Evolutionary conservation across 2,797 vertebrate species (phyloP).

Genomic region (Parambassis ranga): DNA sequence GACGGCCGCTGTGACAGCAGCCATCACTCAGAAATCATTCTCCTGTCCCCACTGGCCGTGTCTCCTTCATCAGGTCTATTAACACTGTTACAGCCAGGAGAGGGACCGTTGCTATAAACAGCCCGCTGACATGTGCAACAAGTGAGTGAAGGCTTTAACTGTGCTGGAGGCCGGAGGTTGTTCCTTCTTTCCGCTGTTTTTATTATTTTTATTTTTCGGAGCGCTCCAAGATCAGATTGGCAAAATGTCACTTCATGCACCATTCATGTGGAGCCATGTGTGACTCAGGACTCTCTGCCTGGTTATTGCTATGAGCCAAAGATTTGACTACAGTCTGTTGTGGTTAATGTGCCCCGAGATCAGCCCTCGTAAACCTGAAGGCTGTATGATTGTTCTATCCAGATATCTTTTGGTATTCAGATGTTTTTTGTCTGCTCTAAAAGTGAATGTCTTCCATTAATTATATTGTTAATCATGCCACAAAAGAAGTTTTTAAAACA

Average conservation of each 20-base stretch:
- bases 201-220: no score
- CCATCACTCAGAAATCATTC: slow-evolving; percentile 29
- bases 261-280: not conserved
- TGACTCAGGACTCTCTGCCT: not conserved
- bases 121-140: not conserved
- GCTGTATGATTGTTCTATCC: no score
- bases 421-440: no score
- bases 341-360: slow-evolving; percentile 28
- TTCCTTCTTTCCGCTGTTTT: not conserved
- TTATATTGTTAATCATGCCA: no score
- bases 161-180: not conserved
- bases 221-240: slow-evolving; percentile 18
- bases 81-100: not conserved
- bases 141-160: not conserved
- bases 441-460: no score
- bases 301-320: not conserved
- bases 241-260: slow-evolving; percentile 20
- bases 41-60: slow-evolving; percentile 11
- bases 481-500: no score
- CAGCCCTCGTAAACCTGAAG: not conserved
- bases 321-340: not conserved
- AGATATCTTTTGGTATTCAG: no score
- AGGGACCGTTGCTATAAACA: not conserved
- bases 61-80: slow-evolving; percentile 33
- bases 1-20: slow-evolving; percentile 27